phyloP scores from a whole-genome alignment of 2,113 vertebrate genomes.

The Chaetorhynchus papuensis region DNA sequence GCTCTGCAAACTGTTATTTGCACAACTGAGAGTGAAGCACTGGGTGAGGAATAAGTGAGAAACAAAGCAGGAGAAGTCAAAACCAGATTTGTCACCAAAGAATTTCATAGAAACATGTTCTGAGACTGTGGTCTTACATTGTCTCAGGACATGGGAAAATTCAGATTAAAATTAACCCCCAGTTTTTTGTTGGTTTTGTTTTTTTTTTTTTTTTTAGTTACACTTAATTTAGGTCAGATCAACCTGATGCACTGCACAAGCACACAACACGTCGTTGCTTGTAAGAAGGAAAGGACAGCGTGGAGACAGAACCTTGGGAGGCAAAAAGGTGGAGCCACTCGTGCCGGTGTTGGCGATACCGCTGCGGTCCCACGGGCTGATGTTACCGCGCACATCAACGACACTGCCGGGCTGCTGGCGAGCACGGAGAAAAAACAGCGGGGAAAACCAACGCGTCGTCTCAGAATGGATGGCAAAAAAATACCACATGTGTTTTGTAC shows the following conservation, averaged over 20 bases:
- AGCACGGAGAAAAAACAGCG: neutral
- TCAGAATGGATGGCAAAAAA: neutral
- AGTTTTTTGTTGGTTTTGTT: neutral
- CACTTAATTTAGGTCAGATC: neutral
- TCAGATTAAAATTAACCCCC: neutral
- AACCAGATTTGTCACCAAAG: neutral
- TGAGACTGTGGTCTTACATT: neutral
- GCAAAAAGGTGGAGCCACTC: neutral
- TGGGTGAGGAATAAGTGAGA: neutral
- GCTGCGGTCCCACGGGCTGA: neutral
- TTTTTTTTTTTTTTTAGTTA: neutral
- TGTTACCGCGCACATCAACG: fast-evolving
- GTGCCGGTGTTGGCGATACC: fast-evolving
- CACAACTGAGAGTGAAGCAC: neutral
- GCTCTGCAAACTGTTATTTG: neutral
- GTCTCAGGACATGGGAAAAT: neutral
- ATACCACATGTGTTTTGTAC: fast-evolving
- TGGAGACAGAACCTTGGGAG: neutral
- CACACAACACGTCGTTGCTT: neutral
- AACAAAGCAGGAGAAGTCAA: neutral
- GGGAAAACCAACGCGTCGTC: neutral
- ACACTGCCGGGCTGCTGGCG: neutral
- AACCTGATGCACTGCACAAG: neutral
- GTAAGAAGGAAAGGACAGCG: neutral
- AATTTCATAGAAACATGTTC: neutral